Percentiles rank a stretch among this genome's conserved stretches.
Evolutionary conservation across 2,113 vertebrate genomes (phyloP).

Genomic region (Telmatochromis brachygnathus): DNA sequence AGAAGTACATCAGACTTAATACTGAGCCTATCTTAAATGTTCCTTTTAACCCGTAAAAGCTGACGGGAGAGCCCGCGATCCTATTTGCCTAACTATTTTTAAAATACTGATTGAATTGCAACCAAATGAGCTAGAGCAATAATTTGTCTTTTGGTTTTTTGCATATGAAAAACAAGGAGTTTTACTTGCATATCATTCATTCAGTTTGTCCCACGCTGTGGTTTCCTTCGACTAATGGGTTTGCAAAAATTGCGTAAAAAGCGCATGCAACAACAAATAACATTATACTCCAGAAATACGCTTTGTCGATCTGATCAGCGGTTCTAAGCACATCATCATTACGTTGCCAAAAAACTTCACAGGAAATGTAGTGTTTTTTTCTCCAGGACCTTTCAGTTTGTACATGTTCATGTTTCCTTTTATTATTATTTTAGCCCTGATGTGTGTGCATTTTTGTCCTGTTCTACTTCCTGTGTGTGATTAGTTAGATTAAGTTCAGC

Average conservation of each 20-base stretch:
- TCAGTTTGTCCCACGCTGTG: background rate
- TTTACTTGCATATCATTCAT: background rate
- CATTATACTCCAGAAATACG: background rate
- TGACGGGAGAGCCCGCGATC: fast-evolving
- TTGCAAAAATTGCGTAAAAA: background rate
- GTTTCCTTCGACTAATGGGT: background rate
- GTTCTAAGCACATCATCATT: background rate
- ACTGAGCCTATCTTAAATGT: background rate
- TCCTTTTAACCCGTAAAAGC: background rate
- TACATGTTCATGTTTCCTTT: background rate
- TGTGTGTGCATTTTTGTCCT: background rate
- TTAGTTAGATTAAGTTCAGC: background rate
- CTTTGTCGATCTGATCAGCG: background rate
- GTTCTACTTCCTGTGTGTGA: background rate
- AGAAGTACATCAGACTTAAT: background rate
- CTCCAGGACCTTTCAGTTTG: background rate
- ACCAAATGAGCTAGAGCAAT: background rate
- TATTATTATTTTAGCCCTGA: fast-evolving
- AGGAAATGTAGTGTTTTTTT: background rate
- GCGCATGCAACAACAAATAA: background rate
- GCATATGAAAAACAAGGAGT: background rate
- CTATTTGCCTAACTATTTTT: background rate
- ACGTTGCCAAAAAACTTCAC: background rate
- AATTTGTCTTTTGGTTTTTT: background rate
- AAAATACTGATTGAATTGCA: background rate